These are phyloP conservation scores for Anseranas semipalmata DNA, from an alignment of 2,113 vertebrate species.

Conservation along the genomic window DNA sequence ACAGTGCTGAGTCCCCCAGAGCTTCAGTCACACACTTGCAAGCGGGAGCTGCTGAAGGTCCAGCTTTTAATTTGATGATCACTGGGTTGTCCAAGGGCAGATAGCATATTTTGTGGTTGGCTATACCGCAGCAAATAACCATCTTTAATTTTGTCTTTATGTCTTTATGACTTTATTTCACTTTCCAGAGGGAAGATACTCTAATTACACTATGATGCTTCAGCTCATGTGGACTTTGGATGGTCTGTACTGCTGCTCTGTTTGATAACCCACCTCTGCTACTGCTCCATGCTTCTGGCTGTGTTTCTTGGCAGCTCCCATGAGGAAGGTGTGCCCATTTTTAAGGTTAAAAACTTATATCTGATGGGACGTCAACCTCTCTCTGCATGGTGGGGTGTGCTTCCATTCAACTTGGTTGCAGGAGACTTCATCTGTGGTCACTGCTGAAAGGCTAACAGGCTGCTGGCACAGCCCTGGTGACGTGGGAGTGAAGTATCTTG, in stretches of 20 bases:
- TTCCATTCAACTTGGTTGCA: not conserved
- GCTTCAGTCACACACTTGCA: rapidly evolving
- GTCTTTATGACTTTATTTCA: not conserved
- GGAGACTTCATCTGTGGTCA: not conserved
- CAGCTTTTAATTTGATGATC: not conserved
- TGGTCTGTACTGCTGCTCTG: not conserved
- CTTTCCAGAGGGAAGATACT: not conserved
- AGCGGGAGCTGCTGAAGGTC: not conserved
- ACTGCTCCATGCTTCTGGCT: not conserved
- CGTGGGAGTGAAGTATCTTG: rapidly evolving
- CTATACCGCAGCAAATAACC: not conserved
- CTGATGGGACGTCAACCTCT: too few species aligned
- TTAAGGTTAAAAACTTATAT: not conserved
- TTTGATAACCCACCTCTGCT: not conserved
- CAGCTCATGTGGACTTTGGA: not conserved
- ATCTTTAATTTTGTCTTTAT: not conserved
- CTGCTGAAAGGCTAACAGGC: not conserved
- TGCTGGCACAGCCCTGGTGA: not conserved
- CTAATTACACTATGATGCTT: not conserved
- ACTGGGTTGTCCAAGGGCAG: not conserved
- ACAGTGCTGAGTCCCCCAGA: not conserved
- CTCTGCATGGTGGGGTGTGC: not conserved
- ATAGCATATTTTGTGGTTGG: not conserved
- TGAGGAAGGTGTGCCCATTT: not conserved
- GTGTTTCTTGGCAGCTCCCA: not conserved